A percentile compares a stretch with the other conserved stretches of the same genome.
phyloP scores from a whole-genome alignment of 2,113 vertebrate genomes.

The Bolborhynchus lineola region DNA sequence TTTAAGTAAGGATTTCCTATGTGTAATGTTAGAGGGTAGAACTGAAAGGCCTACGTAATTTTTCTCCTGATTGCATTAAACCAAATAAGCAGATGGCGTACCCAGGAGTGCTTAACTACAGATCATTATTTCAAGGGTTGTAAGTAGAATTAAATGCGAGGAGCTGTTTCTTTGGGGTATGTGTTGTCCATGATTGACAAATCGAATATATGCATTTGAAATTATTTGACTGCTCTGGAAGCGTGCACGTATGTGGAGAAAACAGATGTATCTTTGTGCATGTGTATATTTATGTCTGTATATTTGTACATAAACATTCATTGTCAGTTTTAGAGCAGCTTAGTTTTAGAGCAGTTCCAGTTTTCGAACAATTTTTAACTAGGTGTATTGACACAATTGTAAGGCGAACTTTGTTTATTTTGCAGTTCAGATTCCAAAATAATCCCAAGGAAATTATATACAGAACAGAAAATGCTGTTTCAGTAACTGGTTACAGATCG shows the following conservation, averaged over 20 bases:
- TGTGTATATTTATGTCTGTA: not conserved
- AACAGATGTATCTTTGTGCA: not conserved
- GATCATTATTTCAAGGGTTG: not conserved
- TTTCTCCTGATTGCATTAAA: not conserved
- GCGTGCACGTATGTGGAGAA: not conserved
- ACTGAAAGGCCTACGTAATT: not conserved
- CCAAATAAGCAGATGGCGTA: not conserved
- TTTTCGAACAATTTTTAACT: not conserved
- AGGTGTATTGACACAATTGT: not conserved
- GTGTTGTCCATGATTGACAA: fast-evolving
- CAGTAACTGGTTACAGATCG: not conserved
- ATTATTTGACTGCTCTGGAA: not conserved
- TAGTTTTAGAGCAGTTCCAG: not conserved
- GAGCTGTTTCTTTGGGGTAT: not conserved
- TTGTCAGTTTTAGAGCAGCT: not conserved
- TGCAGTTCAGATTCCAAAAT: not conserved
- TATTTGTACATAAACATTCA: not conserved
- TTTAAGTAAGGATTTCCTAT: not conserved
- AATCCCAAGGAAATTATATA: not conserved
- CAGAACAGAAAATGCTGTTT: not conserved
- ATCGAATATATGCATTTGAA: not conserved
- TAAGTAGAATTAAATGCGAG: not conserved
- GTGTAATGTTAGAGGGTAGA: not conserved
- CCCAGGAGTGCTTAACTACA: not conserved
- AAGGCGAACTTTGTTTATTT: not conserved